Evolutionary conservation across 2,888 invertebrate genomes (phyloP).

Genomic region (Julus scandinavius): DNA sequence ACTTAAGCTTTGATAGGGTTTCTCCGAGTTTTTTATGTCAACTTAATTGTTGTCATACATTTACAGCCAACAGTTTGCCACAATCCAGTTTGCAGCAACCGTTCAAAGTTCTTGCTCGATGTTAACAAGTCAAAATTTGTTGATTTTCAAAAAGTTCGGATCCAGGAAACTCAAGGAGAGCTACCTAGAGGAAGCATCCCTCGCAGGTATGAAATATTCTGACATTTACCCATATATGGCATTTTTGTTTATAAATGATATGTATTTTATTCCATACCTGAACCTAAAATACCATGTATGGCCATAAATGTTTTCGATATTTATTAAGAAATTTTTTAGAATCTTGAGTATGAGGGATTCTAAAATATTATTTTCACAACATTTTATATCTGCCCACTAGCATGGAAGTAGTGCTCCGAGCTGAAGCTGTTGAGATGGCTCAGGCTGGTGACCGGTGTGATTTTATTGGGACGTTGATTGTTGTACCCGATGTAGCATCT

Average conservation of each 20-base stretch:
- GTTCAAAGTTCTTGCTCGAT: constrained; percentile 88
- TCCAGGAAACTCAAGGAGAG: constrained; percentile 98
- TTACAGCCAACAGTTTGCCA: constrained; percentile 92
- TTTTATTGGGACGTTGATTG: constrained; percentile 95
- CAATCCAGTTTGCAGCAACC: constrained; percentile 95
- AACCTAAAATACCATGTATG: too few species aligned
- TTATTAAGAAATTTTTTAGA: too few species aligned
- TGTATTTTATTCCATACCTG: too few species aligned
- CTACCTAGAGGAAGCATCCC: constrained; percentile 97
- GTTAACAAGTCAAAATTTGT: constrained; percentile 94
- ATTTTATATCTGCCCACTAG: constrained; percentile 63
- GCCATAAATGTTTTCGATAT: too few species aligned
- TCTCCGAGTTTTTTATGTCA: too few species aligned
- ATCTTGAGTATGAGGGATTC: too few species aligned
- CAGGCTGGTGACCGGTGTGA: constrained; percentile 89
- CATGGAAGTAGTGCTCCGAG: constrained; percentile 92
- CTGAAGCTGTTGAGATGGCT: constrained; percentile 95
- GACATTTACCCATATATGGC: too few species aligned
- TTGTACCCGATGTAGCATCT: constrained; percentile 94
- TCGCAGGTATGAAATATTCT: constrained; percentile 75
- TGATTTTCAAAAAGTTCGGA: constrained; percentile 97
- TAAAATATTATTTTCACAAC: neutral
- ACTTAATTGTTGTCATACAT: neutral
- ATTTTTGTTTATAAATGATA: too few species aligned
- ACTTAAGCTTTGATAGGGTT: too few species aligned